Evolutionary conservation across 2,888 invertebrate genomes (phyloP).

Genomic region (Lycocerus yunnanus): DNA sequence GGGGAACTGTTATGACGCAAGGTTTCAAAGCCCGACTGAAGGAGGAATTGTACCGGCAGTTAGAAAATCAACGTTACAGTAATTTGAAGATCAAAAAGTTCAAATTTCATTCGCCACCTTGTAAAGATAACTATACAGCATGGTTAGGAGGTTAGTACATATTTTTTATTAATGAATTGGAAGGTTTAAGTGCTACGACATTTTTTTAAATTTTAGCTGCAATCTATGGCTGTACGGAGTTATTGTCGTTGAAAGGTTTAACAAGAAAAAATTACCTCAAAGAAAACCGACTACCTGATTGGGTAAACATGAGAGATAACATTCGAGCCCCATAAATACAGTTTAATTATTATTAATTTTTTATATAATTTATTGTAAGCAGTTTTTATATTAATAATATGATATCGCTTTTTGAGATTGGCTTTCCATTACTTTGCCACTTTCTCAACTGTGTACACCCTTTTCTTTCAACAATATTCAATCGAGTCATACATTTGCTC

Average conservation of each 20-base stretch:
- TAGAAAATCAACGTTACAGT: slow-evolving; percentile 66
- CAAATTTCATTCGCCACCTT: slow-evolving; percentile 81
- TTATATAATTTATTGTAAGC: not conserved
- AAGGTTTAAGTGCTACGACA: too few species aligned
- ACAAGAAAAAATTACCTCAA: slow-evolving; percentile 76
- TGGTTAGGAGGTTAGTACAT: slow-evolving; percentile 79
- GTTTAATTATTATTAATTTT: not conserved
- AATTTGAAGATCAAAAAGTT: slow-evolving; percentile 68
- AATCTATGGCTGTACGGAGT: slow-evolving; percentile 77
- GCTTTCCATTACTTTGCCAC: too few species aligned
- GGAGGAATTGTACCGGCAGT: slow-evolving; percentile 72
- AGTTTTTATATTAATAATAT: not conserved
- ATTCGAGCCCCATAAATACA: slow-evolving; percentile 52
- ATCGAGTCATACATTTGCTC: too few species aligned
- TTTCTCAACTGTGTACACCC: too few species aligned
- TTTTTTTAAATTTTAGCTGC: slow-evolving; percentile 61
- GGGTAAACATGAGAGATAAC: slow-evolving; percentile 73
- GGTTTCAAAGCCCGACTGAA: slow-evolving; percentile 83
- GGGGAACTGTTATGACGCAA: slow-evolving; percentile 82
- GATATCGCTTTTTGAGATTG: not conserved
- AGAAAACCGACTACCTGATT: slow-evolving; percentile 76
- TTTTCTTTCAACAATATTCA: too few species aligned
- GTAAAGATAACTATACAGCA: slow-evolving; percentile 79
- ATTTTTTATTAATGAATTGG: slow-evolving; percentile 1
- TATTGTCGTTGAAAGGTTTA: slow-evolving; percentile 70